Evolutionary conservation across 2,888 invertebrate species (phyloP), one percentile per base, ranked within the genome.

Genomic region (Agrenia bidenticulata): DNA sequence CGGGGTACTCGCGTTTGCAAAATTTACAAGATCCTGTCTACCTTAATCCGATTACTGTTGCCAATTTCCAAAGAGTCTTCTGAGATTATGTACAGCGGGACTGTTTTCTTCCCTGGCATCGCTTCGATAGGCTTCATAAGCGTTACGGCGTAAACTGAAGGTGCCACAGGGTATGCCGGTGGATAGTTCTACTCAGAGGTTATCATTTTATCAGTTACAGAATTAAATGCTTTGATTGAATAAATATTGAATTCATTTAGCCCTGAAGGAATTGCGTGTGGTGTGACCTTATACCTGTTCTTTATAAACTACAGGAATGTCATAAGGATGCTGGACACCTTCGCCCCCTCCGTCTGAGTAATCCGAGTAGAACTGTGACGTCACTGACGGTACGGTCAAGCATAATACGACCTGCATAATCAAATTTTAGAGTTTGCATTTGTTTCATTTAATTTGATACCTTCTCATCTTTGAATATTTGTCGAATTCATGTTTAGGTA

Each of bases 11-110:
- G n/a, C n/a, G n/a, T n/a, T n/a, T n/a, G n/a, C n/a, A n/a, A n/a
- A n/a, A n/a, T n/a, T n/a, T n/a, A n/a, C n/a, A n/a, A n/a, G n/a
- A n/a, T n/a, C n/a, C 5, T 17, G 45, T 5, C 7, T 51, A 37
- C 19, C 17, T 55, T 49, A 24, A 49, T 32, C 42, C 53, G 51
- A 13, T n/a, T 9, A 7, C 54, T 37, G n/a, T 61, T 24, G 51
- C 50, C 64, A 2, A 72, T 53, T 45, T 70, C 63, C 15, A 73
- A 51, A 1, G 75, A 60, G 24, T 66, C 63, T 59, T 73, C 67
- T 1, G 75, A 73, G 13, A 75, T 64, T n/a, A 75, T 66, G 56
- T 70, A 75, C 32, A 75, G 55, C 0, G 69, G 66, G n/a, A 75
- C 71, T 1, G 66, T 66, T 60, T 69, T 72, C 61, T 66, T 66